Percentiles rank a stretch among this genome's conserved stretches.
Conservation (phyloP, 1,140 invertebrate species). For the Teleogryllus occipitalis region DNA sequence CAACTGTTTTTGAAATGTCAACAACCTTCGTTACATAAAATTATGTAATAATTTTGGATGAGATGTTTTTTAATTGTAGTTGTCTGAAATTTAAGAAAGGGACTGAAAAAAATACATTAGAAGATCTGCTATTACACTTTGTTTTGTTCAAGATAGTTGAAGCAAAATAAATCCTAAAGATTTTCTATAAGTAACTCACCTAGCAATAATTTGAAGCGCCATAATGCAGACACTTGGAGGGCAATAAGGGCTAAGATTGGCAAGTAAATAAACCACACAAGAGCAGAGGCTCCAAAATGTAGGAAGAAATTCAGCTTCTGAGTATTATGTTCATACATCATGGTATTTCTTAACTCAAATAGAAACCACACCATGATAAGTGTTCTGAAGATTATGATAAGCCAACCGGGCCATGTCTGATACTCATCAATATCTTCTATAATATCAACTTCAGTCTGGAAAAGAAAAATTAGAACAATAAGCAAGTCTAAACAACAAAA, state of each 20-base stretch:
- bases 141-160: too few species aligned
- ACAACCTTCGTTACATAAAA: too few species aligned
- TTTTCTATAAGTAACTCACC: constrained; percentile 48
- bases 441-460: constrained; percentile 87
- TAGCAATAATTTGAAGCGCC: constrained; percentile 89
- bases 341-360: constrained; percentile 82
- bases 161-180: too few species aligned
- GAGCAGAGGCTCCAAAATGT: constrained; percentile 92
- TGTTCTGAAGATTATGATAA: constrained; percentile 78
- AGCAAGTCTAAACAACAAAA: background rate
- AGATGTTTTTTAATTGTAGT: too few species aligned
- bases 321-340: constrained; percentile 85
- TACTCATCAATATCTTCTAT: constrained; percentile 95
- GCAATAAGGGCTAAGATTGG: constrained; percentile 90
- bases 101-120: too few species aligned
- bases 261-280: constrained; percentile 97
- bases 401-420: constrained; percentile 93
- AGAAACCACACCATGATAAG: constrained; percentile 94
- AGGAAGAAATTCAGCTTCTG: constrained; percentile 86
- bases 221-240: constrained; percentile 84
- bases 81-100: too few species aligned
- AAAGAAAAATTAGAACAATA: constrained; percentile 19
- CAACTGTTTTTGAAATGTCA: too few species aligned
- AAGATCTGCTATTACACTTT: too few species aligned
- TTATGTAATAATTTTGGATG: too few species aligned